A percentile compares a stretch with the other conserved stretches of the same genome.
phyloP scores from a whole-genome alignment of 2,797 vertebrate species.

The Gadopsis marmoratus region DNA sequence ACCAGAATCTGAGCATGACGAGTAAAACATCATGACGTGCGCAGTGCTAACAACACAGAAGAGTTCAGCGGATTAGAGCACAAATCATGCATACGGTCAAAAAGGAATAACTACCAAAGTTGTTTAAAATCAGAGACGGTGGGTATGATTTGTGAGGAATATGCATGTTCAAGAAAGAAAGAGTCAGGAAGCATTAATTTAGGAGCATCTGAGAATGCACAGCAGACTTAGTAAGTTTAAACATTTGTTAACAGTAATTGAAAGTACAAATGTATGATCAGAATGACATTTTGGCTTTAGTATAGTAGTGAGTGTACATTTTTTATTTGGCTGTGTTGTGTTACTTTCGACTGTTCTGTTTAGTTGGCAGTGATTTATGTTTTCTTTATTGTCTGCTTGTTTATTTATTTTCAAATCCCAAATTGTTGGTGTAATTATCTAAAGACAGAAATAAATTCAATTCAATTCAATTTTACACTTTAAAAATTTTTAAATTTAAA shows the following conservation, averaged over 20 bases:
- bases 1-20: conserved; percentile 11
- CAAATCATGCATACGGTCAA: neutral
- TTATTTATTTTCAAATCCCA: neutral
- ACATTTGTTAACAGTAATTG: no score
- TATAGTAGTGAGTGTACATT: neutral
- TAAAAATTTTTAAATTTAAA: no score
- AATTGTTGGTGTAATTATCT: neutral
- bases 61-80: neutral
- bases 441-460: neutral
- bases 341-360: neutral
- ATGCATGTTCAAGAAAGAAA: neutral
- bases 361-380: neutral
- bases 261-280: neutral
- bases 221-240: neutral
- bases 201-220: neutral
- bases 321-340: neutral
- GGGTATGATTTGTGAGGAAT: neutral
- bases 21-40: conserved; percentile 10
- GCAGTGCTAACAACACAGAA: neutral
- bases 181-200: no score
- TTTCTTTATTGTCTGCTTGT: neutral
- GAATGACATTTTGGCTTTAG: neutral
- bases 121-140: neutral
- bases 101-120: neutral
- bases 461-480: no score